phyloP scores from a whole-genome alignment of 2,113 vertebrate genomes.

The Mixornis gularis region DNA sequence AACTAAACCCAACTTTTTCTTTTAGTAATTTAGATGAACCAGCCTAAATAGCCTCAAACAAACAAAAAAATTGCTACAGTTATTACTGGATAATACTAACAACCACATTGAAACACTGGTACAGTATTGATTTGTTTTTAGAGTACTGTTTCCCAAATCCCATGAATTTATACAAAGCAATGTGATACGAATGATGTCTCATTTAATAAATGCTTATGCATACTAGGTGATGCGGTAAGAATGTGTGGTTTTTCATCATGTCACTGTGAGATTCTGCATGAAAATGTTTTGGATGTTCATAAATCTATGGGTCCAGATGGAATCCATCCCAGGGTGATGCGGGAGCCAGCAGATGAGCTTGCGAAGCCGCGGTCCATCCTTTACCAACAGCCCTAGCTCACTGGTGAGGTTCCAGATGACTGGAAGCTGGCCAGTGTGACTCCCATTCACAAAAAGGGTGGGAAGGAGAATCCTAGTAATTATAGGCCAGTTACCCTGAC shows the following conservation, averaged over 20 bases:
- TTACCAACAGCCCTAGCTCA: neutral
- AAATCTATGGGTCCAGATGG: neutral
- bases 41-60: neutral
- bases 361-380: rapidly evolving
- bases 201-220: neutral
- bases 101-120: neutral
- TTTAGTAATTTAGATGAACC: neutral
- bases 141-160: neutral
- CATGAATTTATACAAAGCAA: neutral
- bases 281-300: neutral
- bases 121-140: neutral
- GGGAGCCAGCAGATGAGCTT: neutral
- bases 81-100: neutral
- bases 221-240: neutral
- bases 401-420: neutral
- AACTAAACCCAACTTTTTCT: neutral
- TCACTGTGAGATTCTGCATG: neutral
- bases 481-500: neutral
- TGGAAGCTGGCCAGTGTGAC: neutral
- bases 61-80: neutral
- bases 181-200: neutral
- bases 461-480: neutral
- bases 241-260: neutral
- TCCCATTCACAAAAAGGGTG: neutral
- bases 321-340: neutral